These are phyloP conservation scores for Aphaenogaster rudis DNA, from an alignment of 1,140 invertebrate species.

Conservation along the genomic window DNA sequence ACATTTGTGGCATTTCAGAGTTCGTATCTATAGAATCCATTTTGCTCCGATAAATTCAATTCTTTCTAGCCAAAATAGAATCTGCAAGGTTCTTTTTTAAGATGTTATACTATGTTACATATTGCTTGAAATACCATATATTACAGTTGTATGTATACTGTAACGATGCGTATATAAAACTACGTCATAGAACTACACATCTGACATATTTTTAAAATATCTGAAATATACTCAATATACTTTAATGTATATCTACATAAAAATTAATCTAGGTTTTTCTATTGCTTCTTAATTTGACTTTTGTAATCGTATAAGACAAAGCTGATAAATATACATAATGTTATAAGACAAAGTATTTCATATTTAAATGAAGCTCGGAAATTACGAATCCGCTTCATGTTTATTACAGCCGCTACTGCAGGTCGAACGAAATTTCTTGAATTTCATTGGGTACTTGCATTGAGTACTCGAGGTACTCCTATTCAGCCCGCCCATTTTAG, in stretches of 20 bases:
- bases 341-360: constrained; percentile 5
- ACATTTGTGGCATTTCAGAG: too few species aligned
- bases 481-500: constrained; percentile 19
- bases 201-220: neutral
- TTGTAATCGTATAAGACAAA: neutral
- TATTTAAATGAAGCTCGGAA: constrained; percentile 16
- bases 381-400: constrained; percentile 27
- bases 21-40: too few species aligned
- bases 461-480: neutral
- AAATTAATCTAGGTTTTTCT: neutral
- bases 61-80: neutral
- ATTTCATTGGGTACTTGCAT: constrained; percentile 14
- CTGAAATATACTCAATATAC: neutral
- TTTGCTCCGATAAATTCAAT: neutral
- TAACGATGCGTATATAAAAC: neutral
- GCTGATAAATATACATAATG: neutral
- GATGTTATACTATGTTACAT: neutral
- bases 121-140: neutral
- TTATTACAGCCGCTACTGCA: constrained; percentile 9
- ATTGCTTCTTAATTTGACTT: neutral
- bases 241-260: neutral
- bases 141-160: neutral
- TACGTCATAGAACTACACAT: neutral
- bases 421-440: constrained; percentile 12
- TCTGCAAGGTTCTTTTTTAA: neutral